Evolutionary conservation across 2,888 invertebrate genomes (phyloP).

Genomic region (Pheosia gnoma): DNA sequence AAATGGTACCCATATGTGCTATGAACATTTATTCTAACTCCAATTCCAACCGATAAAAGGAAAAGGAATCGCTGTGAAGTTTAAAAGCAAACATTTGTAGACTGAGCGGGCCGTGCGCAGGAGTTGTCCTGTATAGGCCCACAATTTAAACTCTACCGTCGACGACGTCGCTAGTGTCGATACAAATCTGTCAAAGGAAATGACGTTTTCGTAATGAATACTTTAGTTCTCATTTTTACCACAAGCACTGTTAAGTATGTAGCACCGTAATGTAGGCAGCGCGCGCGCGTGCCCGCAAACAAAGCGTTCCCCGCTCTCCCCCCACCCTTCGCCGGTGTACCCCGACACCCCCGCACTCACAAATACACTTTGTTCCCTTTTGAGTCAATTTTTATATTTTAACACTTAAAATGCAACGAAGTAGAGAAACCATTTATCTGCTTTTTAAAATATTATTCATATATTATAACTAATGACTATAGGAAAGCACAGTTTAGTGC

Average conservation of each 20-base stretch:
- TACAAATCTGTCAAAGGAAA: neutral
- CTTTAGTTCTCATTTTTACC: neutral
- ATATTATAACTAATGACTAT: too few species aligned
- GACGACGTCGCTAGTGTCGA: constrained; percentile 2
- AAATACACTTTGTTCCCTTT: constrained; percentile 63
- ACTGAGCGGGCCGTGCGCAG: constrained; percentile 54
- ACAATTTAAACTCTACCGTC: neutral
- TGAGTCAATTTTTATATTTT: constrained; percentile 54
- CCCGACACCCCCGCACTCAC: constrained; percentile 40
- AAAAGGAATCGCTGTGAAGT: constrained; percentile 31
- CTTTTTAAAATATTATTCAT: too few species aligned
- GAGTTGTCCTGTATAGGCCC: constrained; percentile 18
- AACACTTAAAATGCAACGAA: constrained; percentile 54
- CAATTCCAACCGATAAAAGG: constrained; percentile 26
- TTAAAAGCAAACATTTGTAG: constrained; percentile 46
- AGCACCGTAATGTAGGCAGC: constrained; percentile 46
- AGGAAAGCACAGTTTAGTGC: too few species aligned
- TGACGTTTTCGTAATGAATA: neutral
- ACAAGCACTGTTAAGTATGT: constrained; percentile 18
- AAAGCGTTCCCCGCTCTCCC: constrained; percentile 50
- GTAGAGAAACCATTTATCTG: neutral
- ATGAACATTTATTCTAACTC: neutral
- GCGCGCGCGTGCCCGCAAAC: constrained; percentile 71
- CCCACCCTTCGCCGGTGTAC: constrained; percentile 21
- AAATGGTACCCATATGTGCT: neutral